Percentiles rank a stretch among this genome's conserved stretches.
Evolutionary conservation across 2,888 invertebrate species (phyloP).

Genomic region (Plusia festucae): DNA sequence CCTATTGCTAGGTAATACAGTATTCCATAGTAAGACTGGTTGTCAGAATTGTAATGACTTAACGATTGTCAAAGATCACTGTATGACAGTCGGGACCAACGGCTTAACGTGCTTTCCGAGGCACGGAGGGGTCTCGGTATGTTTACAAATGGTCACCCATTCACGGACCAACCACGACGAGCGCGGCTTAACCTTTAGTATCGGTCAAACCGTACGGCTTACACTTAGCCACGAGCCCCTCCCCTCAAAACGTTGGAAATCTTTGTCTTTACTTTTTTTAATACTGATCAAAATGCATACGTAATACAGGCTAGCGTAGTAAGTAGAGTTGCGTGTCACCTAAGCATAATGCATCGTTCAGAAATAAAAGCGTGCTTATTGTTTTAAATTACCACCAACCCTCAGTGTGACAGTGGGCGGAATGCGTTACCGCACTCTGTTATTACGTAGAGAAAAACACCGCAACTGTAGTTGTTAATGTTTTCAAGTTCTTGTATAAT

Average conservation of each 20-base stretch:
- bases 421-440: slow-evolving; percentile 63
- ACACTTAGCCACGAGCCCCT: too few species aligned
- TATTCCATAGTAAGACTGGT: too few species aligned
- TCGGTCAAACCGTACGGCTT: too few species aligned
- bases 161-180: too few species aligned
- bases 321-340: slow-evolving; percentile 73
- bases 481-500: slow-evolving; percentile 25
- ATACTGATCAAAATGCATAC: slow-evolving; percentile 1
- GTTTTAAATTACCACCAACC: slow-evolving; percentile 87
- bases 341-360: slow-evolving; percentile 79
- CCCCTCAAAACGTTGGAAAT: neutral
- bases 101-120: too few species aligned
- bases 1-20: too few species aligned
- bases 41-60: too few species aligned
- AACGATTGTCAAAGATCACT: too few species aligned
- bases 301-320: slow-evolving; percentile 37
- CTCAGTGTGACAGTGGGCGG: slow-evolving; percentile 82
- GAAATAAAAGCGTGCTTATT: slow-evolving; percentile 84
- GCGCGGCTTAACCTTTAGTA: too few species aligned
- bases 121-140: too few species aligned
- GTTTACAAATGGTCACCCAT: too few species aligned
- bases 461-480: slow-evolving; percentile 13
- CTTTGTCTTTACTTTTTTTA: neutral
- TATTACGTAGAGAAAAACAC: slow-evolving; percentile 50
- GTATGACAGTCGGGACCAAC: too few species aligned